phyloP scores from a whole-genome alignment of 2,888 invertebrate genomes.

The Eupithecia inturbata region DNA sequence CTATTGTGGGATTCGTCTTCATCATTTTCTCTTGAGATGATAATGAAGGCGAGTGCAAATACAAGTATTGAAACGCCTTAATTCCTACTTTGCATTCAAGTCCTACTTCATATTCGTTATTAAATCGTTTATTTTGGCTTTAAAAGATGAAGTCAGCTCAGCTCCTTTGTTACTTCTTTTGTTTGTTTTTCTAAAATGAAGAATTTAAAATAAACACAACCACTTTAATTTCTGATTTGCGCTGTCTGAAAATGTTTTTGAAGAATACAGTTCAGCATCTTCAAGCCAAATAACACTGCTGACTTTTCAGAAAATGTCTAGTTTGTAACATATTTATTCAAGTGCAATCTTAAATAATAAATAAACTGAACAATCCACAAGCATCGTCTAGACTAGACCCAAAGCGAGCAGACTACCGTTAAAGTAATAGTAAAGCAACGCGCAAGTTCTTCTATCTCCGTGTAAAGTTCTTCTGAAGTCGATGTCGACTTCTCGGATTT shows the following conservation, averaged over 20 bases:
- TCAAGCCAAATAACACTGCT: not conserved
- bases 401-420: no score
- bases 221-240: not conserved
- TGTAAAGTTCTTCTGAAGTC: not conserved
- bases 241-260: not conserved
- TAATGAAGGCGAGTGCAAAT: constrained; percentile 50
- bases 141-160: not conserved
- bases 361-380: not conserved
- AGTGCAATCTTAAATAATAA: not conserved
- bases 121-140: constrained; percentile 1
- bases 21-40: constrained; percentile 56
- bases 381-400: not conserved
- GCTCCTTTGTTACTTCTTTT: not conserved
- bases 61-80: constrained; percentile 8
- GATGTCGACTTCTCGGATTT: constrained; percentile 40
- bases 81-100: constrained; percentile 21
- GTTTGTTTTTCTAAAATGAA: not conserved
- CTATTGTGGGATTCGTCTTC: no score
- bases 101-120: not conserved
- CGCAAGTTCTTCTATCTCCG: not conserved
- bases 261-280: not conserved
- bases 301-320: not conserved
- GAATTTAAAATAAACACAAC: not conserved
- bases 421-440: not conserved
- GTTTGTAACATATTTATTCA: not conserved